phyloP scores from a whole-genome alignment of 2,113 vertebrate species.

The Phyllopteryx taeniolatus region DNA sequence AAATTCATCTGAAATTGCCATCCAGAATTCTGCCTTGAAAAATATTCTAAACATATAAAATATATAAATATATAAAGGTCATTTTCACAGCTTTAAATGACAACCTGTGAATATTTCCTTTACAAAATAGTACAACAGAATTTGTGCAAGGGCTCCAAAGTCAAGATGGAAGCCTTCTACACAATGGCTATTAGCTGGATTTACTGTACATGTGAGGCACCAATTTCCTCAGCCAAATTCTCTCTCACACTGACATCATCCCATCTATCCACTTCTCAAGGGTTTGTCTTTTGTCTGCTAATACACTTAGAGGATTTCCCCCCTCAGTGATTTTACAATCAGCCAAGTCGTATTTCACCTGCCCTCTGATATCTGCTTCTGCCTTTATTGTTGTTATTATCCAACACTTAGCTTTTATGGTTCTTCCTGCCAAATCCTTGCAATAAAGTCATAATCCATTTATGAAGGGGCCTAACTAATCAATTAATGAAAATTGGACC shows the following conservation, averaged over 20 bases:
- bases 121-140: background rate
- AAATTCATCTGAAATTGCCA: background rate
- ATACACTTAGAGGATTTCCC: constrained; percentile 74
- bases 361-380: constrained; percentile 69
- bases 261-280: constrained; percentile 38
- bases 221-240: constrained; percentile 35
- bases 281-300: constrained; percentile 68
- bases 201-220: constrained; percentile 13
- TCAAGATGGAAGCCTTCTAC: background rate
- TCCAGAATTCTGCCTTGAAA: background rate
- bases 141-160: constrained; percentile 1
- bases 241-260: constrained; percentile 47
- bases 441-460: constrained; percentile 89
- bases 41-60: background rate
- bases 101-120: background rate
- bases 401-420: constrained; percentile 75
- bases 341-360: constrained; percentile 69
- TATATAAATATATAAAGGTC: background rate
- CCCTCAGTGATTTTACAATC: constrained; percentile 76
- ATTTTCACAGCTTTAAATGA: background rate
- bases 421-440: constrained; percentile 70
- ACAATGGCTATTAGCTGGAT: constrained; percentile 7
- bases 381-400: constrained; percentile 80
- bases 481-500: constrained; percentile 96
- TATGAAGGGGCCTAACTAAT: constrained; percentile 89